Evolutionary conservation across 2,888 invertebrate genomes (phyloP).

Genomic region (Zaprionus lineosus): DNA sequence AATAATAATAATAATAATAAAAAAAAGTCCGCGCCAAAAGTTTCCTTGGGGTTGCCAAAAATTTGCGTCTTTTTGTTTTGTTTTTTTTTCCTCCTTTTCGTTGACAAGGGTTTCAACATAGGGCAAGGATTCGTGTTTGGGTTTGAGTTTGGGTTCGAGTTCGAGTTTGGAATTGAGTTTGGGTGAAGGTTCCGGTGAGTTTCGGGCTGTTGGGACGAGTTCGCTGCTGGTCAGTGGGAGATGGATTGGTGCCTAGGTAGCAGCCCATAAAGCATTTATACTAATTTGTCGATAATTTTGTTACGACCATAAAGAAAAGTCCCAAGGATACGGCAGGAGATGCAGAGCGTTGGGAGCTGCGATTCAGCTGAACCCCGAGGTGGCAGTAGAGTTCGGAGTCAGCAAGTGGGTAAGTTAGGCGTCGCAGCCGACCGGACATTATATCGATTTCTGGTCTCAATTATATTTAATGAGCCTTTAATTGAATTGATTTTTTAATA

Average conservation of each 20-base stretch:
- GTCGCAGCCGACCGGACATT: slow-evolving; percentile 47
- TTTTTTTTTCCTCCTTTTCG: neutral
- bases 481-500: slow-evolving; percentile 65
- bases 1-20: slow-evolving; percentile 11
- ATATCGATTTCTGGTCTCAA: slow-evolving; percentile 62
- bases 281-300: slow-evolving; percentile 73
- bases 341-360: slow-evolving; percentile 11
- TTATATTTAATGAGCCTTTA: slow-evolving; percentile 72
- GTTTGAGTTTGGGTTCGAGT: neutral
- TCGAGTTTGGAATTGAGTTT: slow-evolving; percentile 11
- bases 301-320: slow-evolving; percentile 48
- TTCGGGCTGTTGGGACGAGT: neutral
- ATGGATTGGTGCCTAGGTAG: slow-evolving; percentile 34
- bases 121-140: slow-evolving; percentile 19
- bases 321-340: neutral
- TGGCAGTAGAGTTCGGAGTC: too few relatives aligned
- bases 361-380: too few relatives aligned
- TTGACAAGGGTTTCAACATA: slow-evolving; percentile 52
- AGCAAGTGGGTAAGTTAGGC: too few relatives aligned
- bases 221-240: slow-evolving; percentile 15
- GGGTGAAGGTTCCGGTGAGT: neutral
- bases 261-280: slow-evolving; percentile 67
- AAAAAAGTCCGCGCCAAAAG: slow-evolving; percentile 30
- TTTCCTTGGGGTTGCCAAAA: slow-evolving; percentile 22
- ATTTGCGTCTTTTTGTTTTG: slow-evolving; percentile 8